Evolutionary conservation across 2,797 vertebrate species (phyloP), one percentile per base, ranked within the genome.

Genomic region (Brotogeris chrysoptera): DNA sequence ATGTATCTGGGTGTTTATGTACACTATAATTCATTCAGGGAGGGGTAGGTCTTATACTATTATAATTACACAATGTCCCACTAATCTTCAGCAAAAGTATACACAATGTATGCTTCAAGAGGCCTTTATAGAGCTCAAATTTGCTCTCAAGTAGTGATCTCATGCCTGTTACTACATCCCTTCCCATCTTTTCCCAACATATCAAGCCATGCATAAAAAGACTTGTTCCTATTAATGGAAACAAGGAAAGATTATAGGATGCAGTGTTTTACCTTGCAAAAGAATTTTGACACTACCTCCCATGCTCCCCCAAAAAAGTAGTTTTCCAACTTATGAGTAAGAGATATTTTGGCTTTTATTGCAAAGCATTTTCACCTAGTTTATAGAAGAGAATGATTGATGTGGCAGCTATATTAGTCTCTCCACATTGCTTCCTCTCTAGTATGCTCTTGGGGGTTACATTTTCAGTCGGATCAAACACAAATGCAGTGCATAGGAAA

Each of bases 21-120:
- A 50, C 68, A 47, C 52, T 81, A 28, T 32, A 88, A 88, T 85
- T 87, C 90, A 81, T 84, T 66, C 60, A 39, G 36, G 16, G 28
- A 19, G 27, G 28, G 57, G 36, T 27, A 87, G 28, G 36, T 77
- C 84, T 84, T 79, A 72, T 23, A 64, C 25, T 77, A 78, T 44
- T 44, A 39, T 69, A 87, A 90, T 80, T 73, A 50, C 11, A 69
- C 50, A 70, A 52, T 3, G 6, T 28, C 46, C 10, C 53, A 57
- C 43, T 86, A 63, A 24, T 73, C 43, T 52, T 61, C 47, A 63
- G 50, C 41, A 41, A 61, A 72, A 82, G 7, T 9, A 18, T 19
- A 55, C 23, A 46, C 21, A 18, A 71, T 21, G 30, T 20, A 80
- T 53, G 30, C 57, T 91, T 86, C 73, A 89, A 86, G 72, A 82